Evolutionary conservation across 2,888 invertebrate species (phyloP).

Genomic region (Papilio elwesi): DNA sequence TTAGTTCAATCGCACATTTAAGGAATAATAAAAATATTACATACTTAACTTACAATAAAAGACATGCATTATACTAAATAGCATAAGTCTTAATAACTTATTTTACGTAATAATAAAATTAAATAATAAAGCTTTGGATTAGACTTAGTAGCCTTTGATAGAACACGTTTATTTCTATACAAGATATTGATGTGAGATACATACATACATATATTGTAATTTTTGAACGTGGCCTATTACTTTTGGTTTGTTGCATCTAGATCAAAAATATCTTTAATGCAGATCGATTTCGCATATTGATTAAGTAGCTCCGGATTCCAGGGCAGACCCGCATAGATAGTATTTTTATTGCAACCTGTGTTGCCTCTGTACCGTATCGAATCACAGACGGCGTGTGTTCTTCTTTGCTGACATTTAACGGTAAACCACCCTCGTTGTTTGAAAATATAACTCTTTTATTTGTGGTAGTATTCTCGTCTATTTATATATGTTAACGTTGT

Average conservation of each 20-base stretch:
- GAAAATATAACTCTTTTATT: neutral
- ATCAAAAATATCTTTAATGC: neutral
- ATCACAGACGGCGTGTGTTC: neutral
- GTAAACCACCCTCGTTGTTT: slow-evolving; percentile 2
- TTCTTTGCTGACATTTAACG: neutral
- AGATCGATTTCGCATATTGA: neutral
- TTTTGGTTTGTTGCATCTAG: too few species aligned
- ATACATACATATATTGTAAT: neutral
- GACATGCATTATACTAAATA: too few species aligned
- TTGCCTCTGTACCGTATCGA: neutral
- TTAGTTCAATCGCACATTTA: too few species aligned
- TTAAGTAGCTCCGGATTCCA: neutral
- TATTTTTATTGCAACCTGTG: neutral
- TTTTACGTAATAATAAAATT: too few species aligned
- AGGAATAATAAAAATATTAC: too few species aligned
- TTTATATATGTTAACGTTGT: too few species aligned
- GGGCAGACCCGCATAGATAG: neutral
- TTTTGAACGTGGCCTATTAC: neutral
- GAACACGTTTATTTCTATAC: too few species aligned
- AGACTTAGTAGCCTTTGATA: too few species aligned
- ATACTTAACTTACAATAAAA: too few species aligned
- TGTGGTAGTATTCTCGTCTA: neutral
- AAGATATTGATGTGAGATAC: too few species aligned
- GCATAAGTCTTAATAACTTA: too few species aligned
- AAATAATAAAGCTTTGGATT: too few species aligned